phyloP scores from a whole-genome alignment of 1,140 invertebrate species.

The Procambarus virginalis region DNA sequence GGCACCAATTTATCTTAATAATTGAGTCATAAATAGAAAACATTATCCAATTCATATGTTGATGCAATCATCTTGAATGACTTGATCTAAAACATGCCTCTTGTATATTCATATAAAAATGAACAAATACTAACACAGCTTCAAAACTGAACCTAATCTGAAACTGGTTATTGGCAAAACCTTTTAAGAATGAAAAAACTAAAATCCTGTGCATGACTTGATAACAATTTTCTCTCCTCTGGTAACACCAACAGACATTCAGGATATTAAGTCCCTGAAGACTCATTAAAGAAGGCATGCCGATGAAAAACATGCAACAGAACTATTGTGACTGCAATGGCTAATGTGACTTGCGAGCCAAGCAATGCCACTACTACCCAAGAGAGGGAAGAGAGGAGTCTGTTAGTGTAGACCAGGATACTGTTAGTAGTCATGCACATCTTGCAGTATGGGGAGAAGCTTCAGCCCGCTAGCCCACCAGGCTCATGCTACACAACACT shows the following conservation, averaged over 20 bases:
- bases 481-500: neutral
- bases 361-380: conserved; percentile 1
- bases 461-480: neutral
- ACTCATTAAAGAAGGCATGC: conserved; percentile 24
- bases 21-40: no score
- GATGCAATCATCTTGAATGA: no score
- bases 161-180: no score
- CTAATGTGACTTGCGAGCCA: neutral
- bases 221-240: neutral
- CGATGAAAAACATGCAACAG: conserved; percentile 19
- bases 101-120: no score
- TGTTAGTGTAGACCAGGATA: conserved; percentile 32
- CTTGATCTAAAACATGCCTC: no score
- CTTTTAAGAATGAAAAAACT: no score
- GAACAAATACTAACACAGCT: no score
- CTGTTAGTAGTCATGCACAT: conserved; percentile 33
- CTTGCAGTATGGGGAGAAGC: neutral
- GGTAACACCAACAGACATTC: conserved; percentile 36
- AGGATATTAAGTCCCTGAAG: neutral
- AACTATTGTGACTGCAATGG: neutral
- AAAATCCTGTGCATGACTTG: neutral
- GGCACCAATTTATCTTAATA: no score
- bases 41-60: no score
- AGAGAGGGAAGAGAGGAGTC: neutral
- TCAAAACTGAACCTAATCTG: no score